These are phyloP conservation scores for Oryctes rhinoceros DNA, from an alignment of 1,140 invertebrate genomes.

Conservation along the genomic window DNA sequence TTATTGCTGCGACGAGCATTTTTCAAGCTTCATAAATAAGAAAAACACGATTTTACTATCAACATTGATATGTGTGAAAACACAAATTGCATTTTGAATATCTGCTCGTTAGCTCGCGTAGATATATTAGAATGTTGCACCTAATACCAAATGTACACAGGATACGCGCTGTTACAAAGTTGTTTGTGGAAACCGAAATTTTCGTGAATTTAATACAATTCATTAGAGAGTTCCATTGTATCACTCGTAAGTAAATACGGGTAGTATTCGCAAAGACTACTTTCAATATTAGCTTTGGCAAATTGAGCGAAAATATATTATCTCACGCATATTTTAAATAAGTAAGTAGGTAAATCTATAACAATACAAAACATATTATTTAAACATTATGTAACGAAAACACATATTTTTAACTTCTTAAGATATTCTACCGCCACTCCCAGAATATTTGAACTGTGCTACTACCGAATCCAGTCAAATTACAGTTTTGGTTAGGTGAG, in stretches of 20 bases:
- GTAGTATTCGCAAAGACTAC: not conserved
- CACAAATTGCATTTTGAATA: too few species aligned
- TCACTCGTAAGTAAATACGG: not conserved
- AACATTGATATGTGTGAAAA: too few species aligned
- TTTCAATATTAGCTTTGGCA: not conserved
- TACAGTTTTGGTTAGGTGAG: not conserved
- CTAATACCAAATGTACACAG: too few species aligned
- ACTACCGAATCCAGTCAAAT: constrained; percentile 6
- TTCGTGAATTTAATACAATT: too few species aligned
- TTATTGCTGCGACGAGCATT: too few species aligned
- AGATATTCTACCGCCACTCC: constrained; percentile 15
- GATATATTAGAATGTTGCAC: too few species aligned
- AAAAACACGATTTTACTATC: too few species aligned
- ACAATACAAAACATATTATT: not conserved
- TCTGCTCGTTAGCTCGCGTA: too few species aligned
- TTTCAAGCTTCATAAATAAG: too few species aligned
- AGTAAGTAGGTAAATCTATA: constrained; percentile 1
- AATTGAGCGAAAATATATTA: constrained; percentile 22
- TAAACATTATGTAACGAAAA: constrained; percentile 19
- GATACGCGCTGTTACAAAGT: too few species aligned
- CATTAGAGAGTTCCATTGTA: too few species aligned
- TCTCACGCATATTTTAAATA: constrained; percentile 1
- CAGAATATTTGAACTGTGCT: constrained; percentile 12
- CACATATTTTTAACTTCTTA: not conserved
- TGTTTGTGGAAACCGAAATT: too few species aligned